Conservation (phyloP, 2,888 invertebrate genomes). For the Lucinisca nassula region DNA sequence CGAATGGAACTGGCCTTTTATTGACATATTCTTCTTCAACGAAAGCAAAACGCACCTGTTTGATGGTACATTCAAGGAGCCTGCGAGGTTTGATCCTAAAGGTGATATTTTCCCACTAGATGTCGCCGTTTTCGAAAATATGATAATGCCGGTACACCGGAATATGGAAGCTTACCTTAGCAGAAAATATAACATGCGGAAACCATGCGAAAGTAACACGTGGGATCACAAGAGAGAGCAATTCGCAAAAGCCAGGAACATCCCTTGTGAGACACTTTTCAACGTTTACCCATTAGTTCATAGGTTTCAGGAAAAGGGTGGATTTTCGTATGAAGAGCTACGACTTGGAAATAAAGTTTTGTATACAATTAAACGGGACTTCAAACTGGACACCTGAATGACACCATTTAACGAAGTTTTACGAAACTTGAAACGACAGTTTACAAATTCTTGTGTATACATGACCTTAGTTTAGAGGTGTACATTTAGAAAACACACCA, state of each 20-base stretch:
- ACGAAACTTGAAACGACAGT: no score
- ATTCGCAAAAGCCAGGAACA: no score
- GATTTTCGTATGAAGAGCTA: no score
- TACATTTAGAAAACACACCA: no score
- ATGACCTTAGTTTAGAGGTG: no score
- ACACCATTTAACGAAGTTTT: no score
- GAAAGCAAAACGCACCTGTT: background rate
- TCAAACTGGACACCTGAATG: no score
- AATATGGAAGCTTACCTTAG: background rate
- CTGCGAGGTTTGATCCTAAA: background rate
- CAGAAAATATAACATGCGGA: background rate
- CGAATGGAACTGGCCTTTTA: background rate
- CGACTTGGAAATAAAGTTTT: background rate
- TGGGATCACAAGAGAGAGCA: background rate
- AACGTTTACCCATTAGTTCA: no score
- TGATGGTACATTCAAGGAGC: background rate
- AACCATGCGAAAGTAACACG: background rate
- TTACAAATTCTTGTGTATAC: no score
- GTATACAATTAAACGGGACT: background rate
- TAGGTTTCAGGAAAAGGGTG: no score
- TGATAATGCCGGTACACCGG: background rate
- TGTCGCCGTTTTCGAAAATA: background rate
- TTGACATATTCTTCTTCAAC: background rate
- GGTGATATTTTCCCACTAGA: background rate
- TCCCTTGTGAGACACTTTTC: no score